Conservation (phyloP, 2,113 vertebrate genomes). For the Zeus faber region DNA sequence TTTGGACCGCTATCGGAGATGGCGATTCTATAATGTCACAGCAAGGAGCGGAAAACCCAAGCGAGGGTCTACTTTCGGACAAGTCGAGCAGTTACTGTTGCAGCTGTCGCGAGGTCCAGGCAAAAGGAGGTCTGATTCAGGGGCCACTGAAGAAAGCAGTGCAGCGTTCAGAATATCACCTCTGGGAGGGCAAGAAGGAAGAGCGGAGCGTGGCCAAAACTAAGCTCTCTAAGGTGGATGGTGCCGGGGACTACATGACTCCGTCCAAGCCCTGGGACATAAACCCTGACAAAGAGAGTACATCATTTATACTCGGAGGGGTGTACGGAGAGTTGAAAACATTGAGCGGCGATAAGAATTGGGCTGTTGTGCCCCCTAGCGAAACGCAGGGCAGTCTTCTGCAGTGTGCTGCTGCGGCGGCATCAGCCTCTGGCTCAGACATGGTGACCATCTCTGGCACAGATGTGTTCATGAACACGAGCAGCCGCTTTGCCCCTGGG, state of each 20-base stretch:
- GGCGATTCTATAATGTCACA: constrained; percentile 68
- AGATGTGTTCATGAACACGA: constrained; percentile 94
- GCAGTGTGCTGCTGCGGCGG: constrained; percentile 82
- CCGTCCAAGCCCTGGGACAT: constrained; percentile 93
- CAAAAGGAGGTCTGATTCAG: constrained; percentile 74
- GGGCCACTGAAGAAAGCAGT: constrained; percentile 86
- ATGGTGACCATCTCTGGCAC: constrained; percentile 93
- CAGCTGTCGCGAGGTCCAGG: constrained; percentile 84
- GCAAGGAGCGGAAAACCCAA: constrained; percentile 76
- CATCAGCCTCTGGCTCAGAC: constrained; percentile 74
- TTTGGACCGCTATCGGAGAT: constrained; percentile 91
- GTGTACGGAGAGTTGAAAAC: constrained; percentile 95
- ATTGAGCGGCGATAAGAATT: constrained; percentile 87
- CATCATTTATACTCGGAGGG: constrained; percentile 94
- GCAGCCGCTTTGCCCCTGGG: constrained; percentile 90
- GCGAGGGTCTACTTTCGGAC: constrained; percentile 80
- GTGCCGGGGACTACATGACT: constrained; percentile 90
- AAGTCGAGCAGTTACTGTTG: constrained; percentile 82
- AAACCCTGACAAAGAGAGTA: constrained; percentile 84
- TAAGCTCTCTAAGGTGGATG: constrained; percentile 84
- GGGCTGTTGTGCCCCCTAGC: constrained; percentile 87
- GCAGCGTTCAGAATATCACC: constrained; percentile 92
- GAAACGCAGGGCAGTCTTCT: constrained; percentile 80
- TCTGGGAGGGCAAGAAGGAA: constrained; percentile 93
- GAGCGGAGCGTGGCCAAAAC: constrained; percentile 81